Evolutionary conservation across 2,888 invertebrate genomes (phyloP), one percentile per base, ranked within the genome.

Genomic region (Ichneumoninae sp.): DNA sequence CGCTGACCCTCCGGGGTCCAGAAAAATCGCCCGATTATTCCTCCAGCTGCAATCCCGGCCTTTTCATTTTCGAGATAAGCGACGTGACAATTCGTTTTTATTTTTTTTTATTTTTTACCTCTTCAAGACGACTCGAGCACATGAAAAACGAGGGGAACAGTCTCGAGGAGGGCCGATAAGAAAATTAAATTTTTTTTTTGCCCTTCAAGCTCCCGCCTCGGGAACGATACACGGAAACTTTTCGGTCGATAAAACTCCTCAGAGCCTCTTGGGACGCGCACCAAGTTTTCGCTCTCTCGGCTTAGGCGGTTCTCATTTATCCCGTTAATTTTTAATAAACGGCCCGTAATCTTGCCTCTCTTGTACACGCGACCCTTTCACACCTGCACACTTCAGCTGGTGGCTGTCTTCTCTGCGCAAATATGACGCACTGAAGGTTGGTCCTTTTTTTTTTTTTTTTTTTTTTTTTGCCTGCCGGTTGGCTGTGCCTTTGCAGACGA

Each of bases 11-110:
- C 22, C 54, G 54, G 7, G 54, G 8, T 22, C 22, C 54, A 10
- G 54, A 8, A 54, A 54, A 54, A 54, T 54, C 54, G 54, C 19
- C 54, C 22, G 22, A 54, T 54, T 54, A 54, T 54, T 54, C 54
- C 7, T 19, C 54, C 54, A 54, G 22, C 22, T 54, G 22, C 22
- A 22, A 54, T 8, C 10, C 22, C 8, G 22, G 19, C 10, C 7
- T 54, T 54, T 54, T 54, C 54, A 65, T 36, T 36, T 66, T 66
- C 19, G 7, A 8, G 16, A 19, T 40, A 26, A 57, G 26, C 8
- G 57, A 26, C 57, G 57, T 13, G 57, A 57, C 57, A 10, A 60
- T 36, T 57, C 10, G 54, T 3, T 30, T 30, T 30, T 6, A 22
- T 36, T 65, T 33, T 33, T 16, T n/a, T 36, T 19, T 19, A 40